Evolutionary conservation across 2,797 vertebrate species (phyloP), one percentile per base, ranked within the genome.

Genomic region (Xyrichtys novacula): DNA sequence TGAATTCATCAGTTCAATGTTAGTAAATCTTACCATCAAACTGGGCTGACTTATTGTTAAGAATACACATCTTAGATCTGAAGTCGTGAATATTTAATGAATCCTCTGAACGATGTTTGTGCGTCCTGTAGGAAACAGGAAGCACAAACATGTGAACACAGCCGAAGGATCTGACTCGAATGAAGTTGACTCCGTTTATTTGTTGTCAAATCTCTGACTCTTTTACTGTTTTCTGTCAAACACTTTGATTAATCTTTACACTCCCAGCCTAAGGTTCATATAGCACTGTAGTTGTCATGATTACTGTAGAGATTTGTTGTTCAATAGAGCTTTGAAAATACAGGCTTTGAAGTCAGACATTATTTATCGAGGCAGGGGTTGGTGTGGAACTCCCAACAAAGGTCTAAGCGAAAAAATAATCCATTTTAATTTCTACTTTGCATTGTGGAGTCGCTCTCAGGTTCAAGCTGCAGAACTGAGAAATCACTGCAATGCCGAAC

Each of bases 161-260:
- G 11, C 32, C 14, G n/a, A n/a, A n/a, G n/a, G n/a, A n/a, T n/a
- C n/a, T n/a, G 4, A 17, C 36, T 17, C 15, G 15, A 6, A 10
- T 17, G 3, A 10, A 8, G 23, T 47, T 47, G 11, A 6, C 12
- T 26, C 5, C 7, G 12, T 47, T 10, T 14, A 15, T 46, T 46
- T 46, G n/a, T 11, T 9, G 16, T 20, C 19, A 43, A 22, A 29
- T 25, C 28, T 42, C n/a, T 25, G 10, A 32, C 31, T 43, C 29
- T 28, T 19, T 2, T 4, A 0, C 3, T 0, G 0, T 2, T n/a
- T 40, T 31, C 29, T 29, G n/a, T 2, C 15, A n/a, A 2, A 15
- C 2, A 0, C 12, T 22, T 10, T 1, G 5, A 19, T 44, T 29
- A 0, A 50, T 43, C 43, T 56, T 42, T 22, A 9, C 42, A 9